Conservation (phyloP, 1,140 invertebrate species). For the Bombus picipes region DNA sequence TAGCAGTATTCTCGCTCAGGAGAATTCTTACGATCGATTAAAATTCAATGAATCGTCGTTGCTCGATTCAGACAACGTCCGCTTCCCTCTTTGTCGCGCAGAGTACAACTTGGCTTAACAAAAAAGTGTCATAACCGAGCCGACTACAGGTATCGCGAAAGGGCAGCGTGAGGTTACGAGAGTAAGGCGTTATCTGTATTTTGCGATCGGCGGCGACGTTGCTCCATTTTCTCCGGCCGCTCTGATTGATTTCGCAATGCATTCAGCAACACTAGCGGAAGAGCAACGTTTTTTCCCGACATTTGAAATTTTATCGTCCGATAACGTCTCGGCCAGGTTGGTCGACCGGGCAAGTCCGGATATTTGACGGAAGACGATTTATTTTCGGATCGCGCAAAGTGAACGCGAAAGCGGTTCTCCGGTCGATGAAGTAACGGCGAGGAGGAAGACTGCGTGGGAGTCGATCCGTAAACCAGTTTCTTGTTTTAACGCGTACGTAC, state of each 20-base stretch:
- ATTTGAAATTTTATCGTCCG: conserved; percentile 34
- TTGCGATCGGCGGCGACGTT: not conserved
- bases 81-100: no score
- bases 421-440: conserved; percentile 33
- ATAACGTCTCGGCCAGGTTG: not conserved
- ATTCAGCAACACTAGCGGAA: conserved; percentile 17
- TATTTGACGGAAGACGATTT: conserved; percentile 23
- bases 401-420: conserved; percentile 37
- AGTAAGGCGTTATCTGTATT: not conserved
- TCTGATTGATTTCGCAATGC: conserved; percentile 38
- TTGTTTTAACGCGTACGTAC: conserved; percentile 33
- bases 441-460: conserved; percentile 41
- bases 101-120: no score
- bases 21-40: no score
- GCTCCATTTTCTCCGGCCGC: conserved; percentile 2
- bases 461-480: conserved; percentile 52
- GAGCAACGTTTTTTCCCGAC: not conserved
- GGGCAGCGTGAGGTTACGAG: not conserved
- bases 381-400: conserved; percentile 30
- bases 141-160: not conserved
- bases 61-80: no score
- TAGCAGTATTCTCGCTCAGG: accelerated
- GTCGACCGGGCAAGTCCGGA: not conserved
- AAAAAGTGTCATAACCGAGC: not conserved
- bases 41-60: no score